Evolutionary conservation across 2,797 vertebrate species (phyloP), one percentile per base, ranked within the genome.

Genomic region (Psittacula derbiana): DNA sequence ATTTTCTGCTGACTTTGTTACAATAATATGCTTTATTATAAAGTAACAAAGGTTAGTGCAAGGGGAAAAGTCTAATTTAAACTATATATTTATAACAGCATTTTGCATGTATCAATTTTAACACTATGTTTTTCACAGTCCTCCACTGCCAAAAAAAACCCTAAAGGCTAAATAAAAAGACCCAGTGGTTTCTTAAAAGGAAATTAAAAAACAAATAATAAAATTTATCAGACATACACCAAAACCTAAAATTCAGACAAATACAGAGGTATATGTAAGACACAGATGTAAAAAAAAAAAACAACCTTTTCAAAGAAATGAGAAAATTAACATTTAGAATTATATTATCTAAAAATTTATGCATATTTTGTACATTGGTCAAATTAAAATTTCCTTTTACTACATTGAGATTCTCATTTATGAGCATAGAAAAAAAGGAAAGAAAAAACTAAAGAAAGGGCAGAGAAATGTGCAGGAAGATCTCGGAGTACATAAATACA

Each of bases 1-100:
- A 80, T 88, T 83, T 90, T 95, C 69, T 91, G 91, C 84, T 79
- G 70, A 91, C 24, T 94, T 88, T 30, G 55, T 87, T 93, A 91
- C 38, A 93, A 76, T 84, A 66, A 27, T 33, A 65, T 12, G 12
- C 61, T 85, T 86, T 70, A 65, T 62, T 38, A 40, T 30, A 72
- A 61, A 82, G 47, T 12, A 76, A 52, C 65, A 91, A 74, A 93
- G 75, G 60, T 86, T 53, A 80, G 19, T n/a, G 20, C 38, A 88
- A 95, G 31, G 43, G 49, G 20, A 69, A 72, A 64, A 79, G 44
- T 47, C 28, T 60, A 38, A 52, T 61, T 90, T 73, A 81, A 92
- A 49, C 47, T 44, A 64, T 3, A 30, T 13, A 52, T 73, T 66
- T 92, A 91, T 92, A 91, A 90, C 23, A 75, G 44, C 4, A 50